Conservation (phyloP, 2,113 vertebrate genomes). For the Danio rerio region GRCz12tu NC_133177.1:33927001-33927500, state of each 20-base stretch:
- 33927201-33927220: not conserved
- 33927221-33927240: not conserved
- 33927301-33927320: not conserved
- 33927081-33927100: too few species aligned
- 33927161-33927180: too few species aligned
- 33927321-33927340: not conserved
- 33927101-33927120: too few species aligned
- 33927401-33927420: not conserved
- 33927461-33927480: not conserved
- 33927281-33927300: too few species aligned
- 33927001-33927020: not conserved
- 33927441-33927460: not conserved
- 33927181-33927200: not conserved
- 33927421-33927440: not conserved
- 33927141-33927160: too few species aligned
- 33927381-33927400: not conserved
- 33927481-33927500: too few species aligned
- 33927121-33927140: too few species aligned
- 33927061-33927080: not conserved
- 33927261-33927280: not conserved
- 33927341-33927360: not conserved
- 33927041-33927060: too few species aligned
- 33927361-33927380: not conserved
- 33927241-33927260: not conserved
- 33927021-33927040: not conserved